These are phyloP conservation scores for Heterodera schachtii DNA, from an alignment of 1,140 invertebrate genomes.

Conservation along the genomic window DNA sequence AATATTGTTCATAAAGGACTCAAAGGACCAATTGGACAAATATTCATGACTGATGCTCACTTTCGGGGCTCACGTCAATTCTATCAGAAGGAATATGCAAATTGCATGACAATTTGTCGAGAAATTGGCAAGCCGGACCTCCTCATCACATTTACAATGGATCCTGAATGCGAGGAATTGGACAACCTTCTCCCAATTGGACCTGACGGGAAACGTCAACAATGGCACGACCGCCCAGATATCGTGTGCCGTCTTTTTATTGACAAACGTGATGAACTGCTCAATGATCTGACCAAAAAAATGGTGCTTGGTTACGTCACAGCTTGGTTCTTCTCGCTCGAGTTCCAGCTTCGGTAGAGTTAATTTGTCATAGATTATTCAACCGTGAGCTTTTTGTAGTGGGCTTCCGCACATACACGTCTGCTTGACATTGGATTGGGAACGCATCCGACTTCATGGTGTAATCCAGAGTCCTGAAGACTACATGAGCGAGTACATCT, in stretches of 20 bases:
- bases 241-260: neutral
- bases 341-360: slow-evolving; percentile 2
- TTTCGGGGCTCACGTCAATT: slow-evolving; percentile 3
- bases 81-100: neutral
- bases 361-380: neutral
- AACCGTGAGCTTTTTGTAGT: neutral
- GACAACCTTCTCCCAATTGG: neutral
- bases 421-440: slow-evolving; percentile 1
- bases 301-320: neutral
- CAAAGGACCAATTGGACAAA: neutral
- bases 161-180: neutral
- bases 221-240: neutral
- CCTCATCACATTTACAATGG: neutral
- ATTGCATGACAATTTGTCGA: slow-evolving; percentile 10
- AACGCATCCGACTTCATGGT: neutral
- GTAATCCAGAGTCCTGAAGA: neutral
- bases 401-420: slow-evolving; percentile 2
- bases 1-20: neutral
- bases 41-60: neutral
- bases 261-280: neutral
- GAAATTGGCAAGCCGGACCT: neutral
- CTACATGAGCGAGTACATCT: slow-evolving; percentile 4
- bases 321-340: neutral
- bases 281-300: neutral
- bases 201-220: neutral